Conservation (phyloP, 2,888 invertebrate genomes). For the Junonia oenone region DNA sequence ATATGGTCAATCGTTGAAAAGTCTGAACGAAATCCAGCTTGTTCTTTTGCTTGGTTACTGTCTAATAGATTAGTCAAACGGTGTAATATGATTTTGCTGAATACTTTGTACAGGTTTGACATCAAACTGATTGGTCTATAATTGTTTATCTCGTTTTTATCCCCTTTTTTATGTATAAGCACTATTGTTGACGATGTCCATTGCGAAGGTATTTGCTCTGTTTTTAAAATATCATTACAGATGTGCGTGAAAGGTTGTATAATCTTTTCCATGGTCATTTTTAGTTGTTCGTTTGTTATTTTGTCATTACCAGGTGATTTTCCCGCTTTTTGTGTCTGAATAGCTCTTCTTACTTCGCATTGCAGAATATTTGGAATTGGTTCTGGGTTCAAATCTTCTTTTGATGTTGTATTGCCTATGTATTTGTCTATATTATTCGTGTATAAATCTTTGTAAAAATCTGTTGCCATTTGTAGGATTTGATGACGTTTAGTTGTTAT, state of each 20-base stretch:
- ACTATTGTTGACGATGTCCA: slow-evolving; percentile 31
- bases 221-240: slow-evolving; percentile 28
- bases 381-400: no score
- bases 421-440: no score
- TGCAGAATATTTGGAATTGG: no score
- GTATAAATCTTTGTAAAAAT: no score
- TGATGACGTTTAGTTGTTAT: no score
- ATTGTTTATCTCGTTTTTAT: slow-evolving; percentile 25
- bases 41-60: not conserved
- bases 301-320: slow-evolving; percentile 10
- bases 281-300: slow-evolving; percentile 23
- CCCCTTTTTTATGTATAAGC: slow-evolving; percentile 31
- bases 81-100: not conserved
- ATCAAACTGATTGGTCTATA: no score
- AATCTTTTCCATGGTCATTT: slow-evolving; percentile 8
- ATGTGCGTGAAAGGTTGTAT: slow-evolving; percentile 9
- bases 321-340: not conserved
- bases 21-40: not conserved
- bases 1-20: slow-evolving; percentile 29
- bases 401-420: no score
- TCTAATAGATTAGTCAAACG: not conserved
- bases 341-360: not conserved
- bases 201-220: slow-evolving; percentile 26
- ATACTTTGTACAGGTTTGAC: not conserved
- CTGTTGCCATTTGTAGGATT: no score